Percentiles rank a stretch among this genome's conserved stretches.
Conservation (phyloP, 2,113 vertebrate species). For the Serinus canaria region DNA sequence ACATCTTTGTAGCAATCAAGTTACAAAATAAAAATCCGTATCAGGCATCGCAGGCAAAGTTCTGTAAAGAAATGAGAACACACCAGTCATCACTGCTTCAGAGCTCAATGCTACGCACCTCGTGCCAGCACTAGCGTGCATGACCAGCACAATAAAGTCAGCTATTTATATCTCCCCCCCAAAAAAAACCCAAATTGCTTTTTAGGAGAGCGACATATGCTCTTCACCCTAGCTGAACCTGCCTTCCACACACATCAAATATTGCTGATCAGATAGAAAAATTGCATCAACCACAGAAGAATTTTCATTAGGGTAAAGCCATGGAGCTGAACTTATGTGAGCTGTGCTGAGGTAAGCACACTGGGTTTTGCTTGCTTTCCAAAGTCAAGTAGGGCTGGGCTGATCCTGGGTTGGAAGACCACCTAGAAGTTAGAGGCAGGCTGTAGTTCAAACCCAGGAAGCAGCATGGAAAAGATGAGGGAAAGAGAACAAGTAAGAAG, state of each 20-base stretch:
- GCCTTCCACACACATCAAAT: neutral
- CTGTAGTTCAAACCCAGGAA: neutral
- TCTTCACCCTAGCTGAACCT: slow-evolving; percentile 39
- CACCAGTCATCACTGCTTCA: neutral
- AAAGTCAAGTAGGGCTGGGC: neutral
- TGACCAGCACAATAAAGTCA: slow-evolving; percentile 12
- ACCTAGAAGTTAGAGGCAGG: neutral
- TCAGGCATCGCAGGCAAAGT: neutral
- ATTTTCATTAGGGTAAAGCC: neutral
- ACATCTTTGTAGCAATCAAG: neutral
- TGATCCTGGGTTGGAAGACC: neutral
- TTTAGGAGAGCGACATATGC: neutral
- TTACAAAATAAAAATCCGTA: neutral
- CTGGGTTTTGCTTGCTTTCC: neutral
- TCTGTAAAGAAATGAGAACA: neutral
- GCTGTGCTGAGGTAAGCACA: neutral
- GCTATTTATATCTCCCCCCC: neutral
- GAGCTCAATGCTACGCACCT: neutral
- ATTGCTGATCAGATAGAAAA: neutral
- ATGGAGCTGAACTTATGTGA: neutral
- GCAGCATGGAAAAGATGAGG: neutral
- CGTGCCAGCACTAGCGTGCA: neutral
- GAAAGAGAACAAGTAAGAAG: neutral
- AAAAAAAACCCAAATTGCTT: neutral
- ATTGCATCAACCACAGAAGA: neutral